Evolutionary conservation across 2,888 invertebrate genomes (phyloP), one percentile per base, ranked within the genome.

Genomic region (Carabus problematicus): DNA sequence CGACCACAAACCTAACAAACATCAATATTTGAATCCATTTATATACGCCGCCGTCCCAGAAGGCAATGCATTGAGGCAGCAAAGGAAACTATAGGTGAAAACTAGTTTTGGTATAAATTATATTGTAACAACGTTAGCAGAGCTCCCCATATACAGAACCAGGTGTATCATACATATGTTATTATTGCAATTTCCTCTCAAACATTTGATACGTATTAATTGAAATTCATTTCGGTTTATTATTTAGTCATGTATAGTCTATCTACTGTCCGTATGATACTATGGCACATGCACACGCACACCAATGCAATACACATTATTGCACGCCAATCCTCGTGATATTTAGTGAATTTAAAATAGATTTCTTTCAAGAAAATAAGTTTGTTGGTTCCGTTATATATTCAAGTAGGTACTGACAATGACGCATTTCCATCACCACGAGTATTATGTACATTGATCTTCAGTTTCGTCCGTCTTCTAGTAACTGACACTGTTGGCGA

Each of bases 71-170:
- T 68, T 72, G 69, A 61, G 70, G 71, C 72, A 72, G 71, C 72
- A 71, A 73, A 73, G 72, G 73, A 73, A 73, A 73, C 72, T 72
- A 70, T 71, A 70, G 72, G 64, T 64, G 72, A 72, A 72, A 72
- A 72, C 71, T 70, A 71, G 73, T 72, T 72, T 72, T 72, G 73
- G 69, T 69, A 69, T 69, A 69, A 69, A 61, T 69, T 69, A 69
- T 69, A 62, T 69, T 69, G 56, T 69, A 69, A 69, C 62, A 69
- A 62, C 54, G 69, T 69, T 69, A 68, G 61, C 52, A 11, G 14
- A 54, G 16, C 54, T 54, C 11, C 58, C 59, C 39, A 56, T 2
- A 56, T 19, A 55, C 9, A 19, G 18, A 14, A 18, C 52, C 54
- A 60, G 60, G 52, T 60, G 54, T 67, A 67, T 67, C 60, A 67